Base-by-base conservation (phyloP, 2,888 invertebrate species). In the Lamproptera curius region DNA sequence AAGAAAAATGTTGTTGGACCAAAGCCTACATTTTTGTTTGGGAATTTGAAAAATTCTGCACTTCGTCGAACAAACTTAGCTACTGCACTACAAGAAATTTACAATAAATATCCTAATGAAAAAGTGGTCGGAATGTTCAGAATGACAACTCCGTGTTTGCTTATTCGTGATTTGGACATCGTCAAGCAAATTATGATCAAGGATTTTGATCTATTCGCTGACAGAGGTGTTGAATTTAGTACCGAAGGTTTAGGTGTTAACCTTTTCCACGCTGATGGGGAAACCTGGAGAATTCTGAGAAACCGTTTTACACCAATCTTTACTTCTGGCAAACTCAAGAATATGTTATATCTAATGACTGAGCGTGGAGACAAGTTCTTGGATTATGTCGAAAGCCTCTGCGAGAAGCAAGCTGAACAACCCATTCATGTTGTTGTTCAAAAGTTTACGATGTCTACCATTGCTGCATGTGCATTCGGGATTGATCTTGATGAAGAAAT, bases 361-460 rank as follows among this genome's bases (percentile, higher is more conserved):
- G 23, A 23, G 23, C 23, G 23, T 23, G 23, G 23, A 8, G 23
- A 23, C 23, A 23, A 8, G 5, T 23, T 23, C 8, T 8, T 23
- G 4, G 23, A 23, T 6, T 23, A 23, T 23, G 23, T 23, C 23
- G 8, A 8, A 6, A 8, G 23, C 8, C 23, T 23, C 23, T 23
- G 23, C 23, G 23, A 23, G 8, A 23, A 23, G 8, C 23, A 23
- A 23, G 23, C 23, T 23, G 23, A 23, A 23, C 23, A 23, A 23
- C 23, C 23, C 8, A 23, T 23, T 6, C 23, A 23, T n/a, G n/a
- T n/a, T n/a, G n/a, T n/a, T n/a, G 51, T 79, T 1, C 66, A 69
- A 34, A 63, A 54, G 34, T 76, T 56, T 35, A 71, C 71, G 0
- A 52, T 72, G 14, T 53, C 67, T 0, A 58, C 65, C 0, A 75